Evolutionary conservation across 2,888 invertebrate genomes (phyloP).

Genomic region (Zaprionus lineosus): DNA sequence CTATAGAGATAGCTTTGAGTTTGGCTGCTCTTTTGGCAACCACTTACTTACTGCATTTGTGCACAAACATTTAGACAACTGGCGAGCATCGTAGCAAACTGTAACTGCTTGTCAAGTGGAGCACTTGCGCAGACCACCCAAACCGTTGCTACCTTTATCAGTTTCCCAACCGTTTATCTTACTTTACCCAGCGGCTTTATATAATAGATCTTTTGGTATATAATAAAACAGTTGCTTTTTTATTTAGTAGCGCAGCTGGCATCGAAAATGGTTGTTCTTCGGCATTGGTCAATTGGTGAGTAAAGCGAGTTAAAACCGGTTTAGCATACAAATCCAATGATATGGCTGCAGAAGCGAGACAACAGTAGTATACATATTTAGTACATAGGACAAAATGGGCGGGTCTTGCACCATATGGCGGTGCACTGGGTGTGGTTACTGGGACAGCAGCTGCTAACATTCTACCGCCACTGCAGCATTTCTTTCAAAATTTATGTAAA

Average conservation of each 20-base stretch:
- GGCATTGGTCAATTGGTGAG: constrained; percentile 52
- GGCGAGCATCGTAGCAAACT: constrained; percentile 40
- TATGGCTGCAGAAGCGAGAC: constrained; percentile 48
- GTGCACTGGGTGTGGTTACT: constrained; percentile 61
- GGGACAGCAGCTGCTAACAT: constrained; percentile 47
- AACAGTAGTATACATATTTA: constrained; percentile 27
- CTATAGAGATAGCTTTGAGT: constrained; percentile 13
- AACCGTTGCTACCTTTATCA: constrained; percentile 11
- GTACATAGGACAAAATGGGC: constrained; percentile 59
- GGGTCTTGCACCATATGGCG: constrained; percentile 33
- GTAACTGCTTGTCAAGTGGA: constrained; percentile 41
- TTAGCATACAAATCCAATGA: constrained; percentile 36
- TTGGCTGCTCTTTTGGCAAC: constrained; percentile 8
- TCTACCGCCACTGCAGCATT: constrained; percentile 25
- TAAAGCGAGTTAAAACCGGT: constrained; percentile 53
- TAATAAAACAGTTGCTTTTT: too few relatives aligned
- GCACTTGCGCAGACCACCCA: constrained; percentile 48
- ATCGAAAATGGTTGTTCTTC: constrained; percentile 38
- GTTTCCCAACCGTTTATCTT: constrained; percentile 14
- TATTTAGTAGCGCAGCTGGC: constrained; percentile 30
- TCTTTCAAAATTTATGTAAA: constrained; percentile 69
- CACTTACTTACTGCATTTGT: constrained; percentile 44
- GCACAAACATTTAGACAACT: constrained; percentile 65
- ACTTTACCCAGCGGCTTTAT: constrained; percentile 25
- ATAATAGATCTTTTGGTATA: too few relatives aligned